Conservation (phyloP, 1,140 invertebrate species). For the Latrodectus geometricus region DNA sequence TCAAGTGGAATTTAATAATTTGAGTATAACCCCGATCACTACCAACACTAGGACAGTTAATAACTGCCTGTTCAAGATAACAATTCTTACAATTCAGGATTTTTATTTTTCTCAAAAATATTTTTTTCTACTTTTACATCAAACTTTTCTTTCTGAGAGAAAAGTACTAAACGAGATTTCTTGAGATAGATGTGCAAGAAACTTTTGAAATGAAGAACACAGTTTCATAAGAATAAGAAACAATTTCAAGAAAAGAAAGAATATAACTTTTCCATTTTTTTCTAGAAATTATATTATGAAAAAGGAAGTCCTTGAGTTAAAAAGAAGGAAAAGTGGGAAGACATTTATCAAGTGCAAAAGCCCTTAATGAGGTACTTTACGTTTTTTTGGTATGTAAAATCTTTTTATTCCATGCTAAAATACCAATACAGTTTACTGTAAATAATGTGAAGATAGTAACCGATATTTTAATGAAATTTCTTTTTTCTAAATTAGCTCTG, state of each 20-base stretch:
- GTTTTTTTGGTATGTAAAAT: neutral
- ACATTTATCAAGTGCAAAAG: neutral
- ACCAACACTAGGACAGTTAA: slow-evolving; percentile 26
- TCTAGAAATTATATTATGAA: neutral
- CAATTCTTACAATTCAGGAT: slow-evolving; percentile 17
- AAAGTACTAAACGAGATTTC: neutral
- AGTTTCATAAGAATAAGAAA: neutral
- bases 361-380: neutral
- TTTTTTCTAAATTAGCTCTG: too few species aligned
- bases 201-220: slow-evolving; percentile 17
- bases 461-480: too few species aligned
- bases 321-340: neutral
- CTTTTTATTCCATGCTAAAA: too few species aligned
- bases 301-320: neutral
- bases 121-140: slow-evolving; percentile 5
- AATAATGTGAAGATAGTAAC: too few species aligned
- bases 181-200: slow-evolving; percentile 12
- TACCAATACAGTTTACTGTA: too few species aligned
- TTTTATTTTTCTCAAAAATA: slow-evolving; percentile 15
- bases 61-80: slow-evolving; percentile 12
- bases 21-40: too few species aligned
- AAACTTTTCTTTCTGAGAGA: slow-evolving; percentile 7
- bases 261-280: neutral
- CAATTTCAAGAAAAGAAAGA: neutral
- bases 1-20: too few species aligned